phyloP scores from a whole-genome alignment of 2,113 vertebrate genomes.

The Gallinago undulata region DNA sequence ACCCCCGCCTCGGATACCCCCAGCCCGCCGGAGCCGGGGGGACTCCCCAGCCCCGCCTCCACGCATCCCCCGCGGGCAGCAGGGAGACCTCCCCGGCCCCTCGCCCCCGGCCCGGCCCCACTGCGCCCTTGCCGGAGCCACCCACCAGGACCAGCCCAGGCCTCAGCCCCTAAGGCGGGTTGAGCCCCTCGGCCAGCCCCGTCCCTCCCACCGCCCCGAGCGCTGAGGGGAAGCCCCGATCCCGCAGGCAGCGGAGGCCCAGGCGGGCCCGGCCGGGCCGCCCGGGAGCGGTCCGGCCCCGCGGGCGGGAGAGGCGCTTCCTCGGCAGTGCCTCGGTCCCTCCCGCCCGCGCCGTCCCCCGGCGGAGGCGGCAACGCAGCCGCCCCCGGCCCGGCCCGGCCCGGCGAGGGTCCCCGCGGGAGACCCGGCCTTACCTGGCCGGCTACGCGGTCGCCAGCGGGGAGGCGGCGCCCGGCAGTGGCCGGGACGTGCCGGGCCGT shows the following conservation, averaged over 20 bases:
- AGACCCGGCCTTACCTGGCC: neutral
- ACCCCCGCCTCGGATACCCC: neutral
- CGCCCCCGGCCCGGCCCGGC: neutral
- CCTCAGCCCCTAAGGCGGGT: neutral
- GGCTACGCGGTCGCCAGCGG: neutral
- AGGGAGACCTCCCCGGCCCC: neutral
- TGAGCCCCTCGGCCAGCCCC: neutral
- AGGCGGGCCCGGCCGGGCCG: neutral
- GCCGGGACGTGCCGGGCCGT: neutral
- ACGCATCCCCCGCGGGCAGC: neutral
- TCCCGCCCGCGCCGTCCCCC: too few relatives aligned
- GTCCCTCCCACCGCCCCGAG: neutral
- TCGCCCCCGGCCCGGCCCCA: neutral
- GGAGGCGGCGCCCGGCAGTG: neutral
- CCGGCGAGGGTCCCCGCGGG: too few relatives aligned
- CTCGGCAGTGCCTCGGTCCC: neutral
- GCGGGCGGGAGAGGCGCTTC: neutral
- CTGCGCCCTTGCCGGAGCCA: neutral
- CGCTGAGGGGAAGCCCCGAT: neutral
- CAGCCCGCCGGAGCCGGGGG: too few relatives aligned
- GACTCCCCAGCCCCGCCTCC: neutral
- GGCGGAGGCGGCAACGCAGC: neutral
- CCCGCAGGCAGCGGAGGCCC: neutral
- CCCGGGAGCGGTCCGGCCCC: neutral
- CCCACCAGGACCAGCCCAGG: neutral